phyloP scores from a whole-genome alignment of 2,797 vertebrate species.

The Thaleichthys pacificus region DNA sequence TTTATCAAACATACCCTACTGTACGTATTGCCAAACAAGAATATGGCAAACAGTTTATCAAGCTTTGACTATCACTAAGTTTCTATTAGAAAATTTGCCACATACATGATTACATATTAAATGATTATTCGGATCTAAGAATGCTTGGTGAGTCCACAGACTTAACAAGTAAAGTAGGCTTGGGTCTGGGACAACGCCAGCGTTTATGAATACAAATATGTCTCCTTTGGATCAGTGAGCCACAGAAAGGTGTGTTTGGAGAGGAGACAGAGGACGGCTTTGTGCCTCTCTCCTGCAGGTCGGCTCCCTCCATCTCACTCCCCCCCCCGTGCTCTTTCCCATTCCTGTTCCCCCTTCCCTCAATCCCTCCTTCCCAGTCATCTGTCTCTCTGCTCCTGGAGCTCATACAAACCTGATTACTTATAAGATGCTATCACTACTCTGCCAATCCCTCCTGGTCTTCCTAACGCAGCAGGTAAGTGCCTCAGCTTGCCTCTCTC shows the following conservation, averaged over 20 bases:
- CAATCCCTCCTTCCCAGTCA: conserved; percentile 38
- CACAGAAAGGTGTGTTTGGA: conserved; percentile 78
- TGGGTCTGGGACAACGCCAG: conserved; percentile 34
- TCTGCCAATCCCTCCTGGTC: conserved; percentile 77
- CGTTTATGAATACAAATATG: conserved; percentile 78
- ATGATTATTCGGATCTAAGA: not conserved
- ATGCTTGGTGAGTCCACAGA: conserved; percentile 18
- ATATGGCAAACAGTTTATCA: not conserved
- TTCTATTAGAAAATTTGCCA: not conserved
- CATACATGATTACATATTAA: too few relatives aligned
- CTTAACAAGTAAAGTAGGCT: conserved; percentile 51
- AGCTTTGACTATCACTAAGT: not conserved
- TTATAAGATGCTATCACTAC: conserved; percentile 80
- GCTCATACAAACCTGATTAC: conserved; percentile 53
- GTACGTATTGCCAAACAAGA: not conserved
- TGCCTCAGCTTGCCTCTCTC: conserved; percentile 21
- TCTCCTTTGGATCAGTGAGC: conserved; percentile 76
- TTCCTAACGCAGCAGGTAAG: conserved; percentile 84
- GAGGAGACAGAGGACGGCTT: conserved; percentile 88
- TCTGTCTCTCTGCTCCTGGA: conserved; percentile 36
- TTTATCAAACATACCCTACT: too few relatives aligned
- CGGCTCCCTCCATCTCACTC: conserved; percentile 56
- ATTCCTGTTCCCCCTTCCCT: conserved; percentile 50
- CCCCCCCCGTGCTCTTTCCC: conserved; percentile 49
- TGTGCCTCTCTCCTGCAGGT: conserved; percentile 77